Conservation (phyloP, 2,888 invertebrate genomes). For the Hyppa rectilinea region DNA sequence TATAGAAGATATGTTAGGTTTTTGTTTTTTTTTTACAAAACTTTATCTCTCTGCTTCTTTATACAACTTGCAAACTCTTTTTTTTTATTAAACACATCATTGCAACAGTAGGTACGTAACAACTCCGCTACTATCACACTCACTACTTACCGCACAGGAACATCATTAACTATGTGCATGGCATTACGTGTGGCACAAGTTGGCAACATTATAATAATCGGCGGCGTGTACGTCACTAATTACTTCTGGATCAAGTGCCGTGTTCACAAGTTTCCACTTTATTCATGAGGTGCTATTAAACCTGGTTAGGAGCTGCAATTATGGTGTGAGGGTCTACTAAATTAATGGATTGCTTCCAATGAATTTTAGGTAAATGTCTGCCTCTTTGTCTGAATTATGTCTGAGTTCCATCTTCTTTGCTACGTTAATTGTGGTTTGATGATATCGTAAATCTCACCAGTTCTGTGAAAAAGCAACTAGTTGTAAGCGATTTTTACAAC, state of each 20-base stretch:
- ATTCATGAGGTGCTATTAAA: constrained; percentile 66
- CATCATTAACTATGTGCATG: constrained; percentile 61
- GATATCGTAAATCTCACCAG: neutral
- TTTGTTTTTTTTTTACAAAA: too few relatives aligned
- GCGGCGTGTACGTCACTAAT: constrained; percentile 49
- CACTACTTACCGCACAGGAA: neutral
- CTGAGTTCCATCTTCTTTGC: neutral
- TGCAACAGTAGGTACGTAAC: neutral
- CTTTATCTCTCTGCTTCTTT: too few relatives aligned
- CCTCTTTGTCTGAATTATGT: neutral
- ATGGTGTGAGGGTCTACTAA: constrained; percentile 27
- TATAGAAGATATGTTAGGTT: too few relatives aligned
- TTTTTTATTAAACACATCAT: too few relatives aligned
- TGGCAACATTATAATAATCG: constrained; percentile 66
- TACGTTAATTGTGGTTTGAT: neutral
- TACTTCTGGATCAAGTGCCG: constrained; percentile 46
- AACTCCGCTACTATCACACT: neutral
- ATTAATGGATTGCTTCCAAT: neutral
- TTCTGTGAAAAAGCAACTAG: neutral
- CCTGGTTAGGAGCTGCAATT: constrained; percentile 50
- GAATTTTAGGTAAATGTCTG: neutral
- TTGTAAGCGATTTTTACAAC: neutral
- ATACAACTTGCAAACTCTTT: too few relatives aligned
- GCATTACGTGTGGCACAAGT: constrained; percentile 54
- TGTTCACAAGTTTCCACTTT: constrained; percentile 60